Evolutionary conservation across 2,888 invertebrate species (phyloP), one percentile per base, ranked within the genome.

Genomic region (Dynastes tityus): DNA sequence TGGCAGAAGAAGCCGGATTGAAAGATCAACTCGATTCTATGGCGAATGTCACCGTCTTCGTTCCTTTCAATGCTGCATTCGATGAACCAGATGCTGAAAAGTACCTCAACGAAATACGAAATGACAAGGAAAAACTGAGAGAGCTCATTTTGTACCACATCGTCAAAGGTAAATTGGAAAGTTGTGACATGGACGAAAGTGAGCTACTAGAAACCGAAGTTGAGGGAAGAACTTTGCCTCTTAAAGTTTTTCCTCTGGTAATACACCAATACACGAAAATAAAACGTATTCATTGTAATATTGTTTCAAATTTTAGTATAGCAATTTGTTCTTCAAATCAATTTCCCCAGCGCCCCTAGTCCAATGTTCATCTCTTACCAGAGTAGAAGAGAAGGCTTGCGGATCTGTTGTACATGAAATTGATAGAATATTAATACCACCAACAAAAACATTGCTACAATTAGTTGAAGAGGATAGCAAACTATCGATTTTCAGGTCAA

Each of bases 401-500:
- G 93, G 93, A 77, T 93, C 93, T 0, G 90, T 93, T 8, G 88
- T 94, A 27, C 93, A 94, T 84, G 91, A 93, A 84, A 90, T 94
- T 1, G 92, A 93, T 84, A 91, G 90, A 82, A 89, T 93, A 27
- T 86, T 93, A 45, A 83, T 89, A 1, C 91, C 92, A 4, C 90
- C 92, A 1, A 87, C 88, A 45, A 87, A 89, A 32, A 89, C 88
- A 40, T 86, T 92, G 5, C 82, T 90, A 74, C 90, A 92, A 70
- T 86, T 89, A n/a, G 86, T 93, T 16, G 84, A 88, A 65, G 84
- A 82, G 0, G 88, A 90, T 80, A 32, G 51, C 4, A 88, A 89
- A 78, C 90, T 90, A 82, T 88, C 89, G 13, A 89, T 88, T 53
- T 86, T 91, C 70, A 87, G 87, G 53, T 84, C 89, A 61, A 84